Conservation (phyloP, 2,888 invertebrate genomes). For the Biston stratarius region DNA sequence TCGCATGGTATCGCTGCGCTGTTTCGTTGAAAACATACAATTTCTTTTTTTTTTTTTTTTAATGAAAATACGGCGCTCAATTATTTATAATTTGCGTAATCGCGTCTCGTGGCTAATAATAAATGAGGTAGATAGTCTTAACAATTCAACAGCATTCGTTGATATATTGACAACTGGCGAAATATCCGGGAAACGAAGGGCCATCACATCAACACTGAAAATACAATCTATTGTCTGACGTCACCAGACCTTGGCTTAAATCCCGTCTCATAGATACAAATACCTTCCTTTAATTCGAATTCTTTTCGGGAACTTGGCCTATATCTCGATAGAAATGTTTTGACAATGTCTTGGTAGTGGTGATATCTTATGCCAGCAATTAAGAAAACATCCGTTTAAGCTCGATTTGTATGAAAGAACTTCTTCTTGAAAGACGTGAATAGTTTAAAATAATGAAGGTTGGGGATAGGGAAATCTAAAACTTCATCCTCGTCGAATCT, state of each 20-base stretch:
- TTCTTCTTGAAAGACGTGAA: constrained; percentile 10
- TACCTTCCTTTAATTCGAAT: constrained; percentile 33
- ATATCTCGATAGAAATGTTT: constrained; percentile 33
- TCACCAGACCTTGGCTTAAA: constrained; percentile 33
- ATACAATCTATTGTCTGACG: constrained; percentile 32
- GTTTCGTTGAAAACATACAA: not conserved
- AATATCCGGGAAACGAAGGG: constrained; percentile 25
- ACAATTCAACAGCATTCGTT: not conserved
- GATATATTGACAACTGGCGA: constrained; percentile 3
- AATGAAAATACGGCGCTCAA: no score
- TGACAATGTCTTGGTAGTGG: constrained; percentile 27
- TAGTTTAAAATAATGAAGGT: constrained; percentile 18
- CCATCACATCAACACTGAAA: constrained; percentile 25
- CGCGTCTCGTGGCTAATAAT: no score
- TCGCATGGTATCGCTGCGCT: not conserved
- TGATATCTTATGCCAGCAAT: constrained; percentile 37
- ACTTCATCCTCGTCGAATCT: not conserved
- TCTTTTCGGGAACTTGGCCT: constrained; percentile 35
- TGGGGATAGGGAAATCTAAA: not conserved
- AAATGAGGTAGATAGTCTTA: not conserved
- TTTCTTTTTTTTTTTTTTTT: not conserved
- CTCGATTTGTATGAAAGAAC: constrained; percentile 23
- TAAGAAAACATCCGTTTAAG: constrained; percentile 33
- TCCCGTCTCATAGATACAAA: constrained; percentile 27
- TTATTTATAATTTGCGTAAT: no score